Percentiles rank a stretch among this genome's conserved stretches.
Evolutionary conservation across 2,113 vertebrate species (phyloP).

Genomic region (Larimichthys crocea): DNA sequence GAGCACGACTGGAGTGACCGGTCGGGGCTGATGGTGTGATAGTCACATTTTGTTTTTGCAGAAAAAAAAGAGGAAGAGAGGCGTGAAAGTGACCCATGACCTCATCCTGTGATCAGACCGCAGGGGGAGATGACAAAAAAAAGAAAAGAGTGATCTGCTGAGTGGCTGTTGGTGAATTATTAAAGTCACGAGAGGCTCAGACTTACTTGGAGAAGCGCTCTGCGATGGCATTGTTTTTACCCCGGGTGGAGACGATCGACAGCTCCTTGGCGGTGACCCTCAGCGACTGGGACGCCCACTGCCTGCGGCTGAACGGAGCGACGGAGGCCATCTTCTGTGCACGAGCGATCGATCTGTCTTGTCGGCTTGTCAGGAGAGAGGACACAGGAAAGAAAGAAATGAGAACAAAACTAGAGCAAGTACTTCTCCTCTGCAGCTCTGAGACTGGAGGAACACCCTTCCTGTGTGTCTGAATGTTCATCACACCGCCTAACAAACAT

Average conservation of each 20-base stretch:
- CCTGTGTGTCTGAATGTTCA: slow-evolving; percentile 2
- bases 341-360: slow-evolving; percentile 1
- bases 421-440: background rate
- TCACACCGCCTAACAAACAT: background rate
- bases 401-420: background rate
- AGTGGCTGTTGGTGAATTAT: slow-evolving; percentile 60
- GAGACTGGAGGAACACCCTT: background rate
- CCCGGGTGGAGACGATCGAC: slow-evolving; percentile 89
- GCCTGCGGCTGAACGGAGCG: slow-evolving; percentile 88
- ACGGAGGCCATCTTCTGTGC: slow-evolving; percentile 85
- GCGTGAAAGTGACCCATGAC: background rate
- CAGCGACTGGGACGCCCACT: slow-evolving; percentile 92
- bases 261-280: slow-evolving; percentile 94
- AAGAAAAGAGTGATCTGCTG: slow-evolving; percentile 4
- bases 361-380: slow-evolving; percentile 10
- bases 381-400: background rate
- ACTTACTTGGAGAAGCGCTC: slow-evolving; percentile 95
- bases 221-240: slow-evolving; percentile 88
- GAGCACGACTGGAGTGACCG: background rate
- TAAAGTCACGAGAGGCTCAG: slow-evolving; percentile 16
- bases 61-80: slow-evolving; percentile 19
- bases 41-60: background rate
- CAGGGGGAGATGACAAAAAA: background rate
- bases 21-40: background rate
- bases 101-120: background rate